Conservation (phyloP, 2,113 vertebrate species). For the Neotragus moschatus region DNA sequence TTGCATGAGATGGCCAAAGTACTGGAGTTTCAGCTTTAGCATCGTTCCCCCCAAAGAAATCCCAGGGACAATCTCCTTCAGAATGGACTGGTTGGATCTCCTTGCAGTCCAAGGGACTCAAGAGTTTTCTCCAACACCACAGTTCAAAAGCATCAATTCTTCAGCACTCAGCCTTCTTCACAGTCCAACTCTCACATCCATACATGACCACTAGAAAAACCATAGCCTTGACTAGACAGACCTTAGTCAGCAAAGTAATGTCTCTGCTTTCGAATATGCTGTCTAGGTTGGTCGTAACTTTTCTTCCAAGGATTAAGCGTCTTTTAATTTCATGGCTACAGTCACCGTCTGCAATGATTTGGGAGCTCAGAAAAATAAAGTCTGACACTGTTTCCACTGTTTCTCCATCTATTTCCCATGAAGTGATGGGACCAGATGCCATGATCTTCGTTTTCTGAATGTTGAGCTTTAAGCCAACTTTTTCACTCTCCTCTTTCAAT, state of each 20-base stretch:
- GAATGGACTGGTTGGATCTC: not conserved
- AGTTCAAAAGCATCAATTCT: not conserved
- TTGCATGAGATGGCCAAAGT: not conserved
- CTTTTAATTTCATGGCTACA: not conserved
- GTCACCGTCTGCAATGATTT: not conserved
- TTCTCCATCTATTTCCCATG: not conserved
- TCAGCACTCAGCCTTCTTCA: not conserved
- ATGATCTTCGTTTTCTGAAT: not conserved
- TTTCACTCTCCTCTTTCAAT: not conserved
- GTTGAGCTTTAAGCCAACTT: not conserved
- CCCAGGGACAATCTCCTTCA: not conserved
- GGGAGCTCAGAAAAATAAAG: not conserved
- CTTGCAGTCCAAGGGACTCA: not conserved
- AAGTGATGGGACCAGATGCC: not conserved
- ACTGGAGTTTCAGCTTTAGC: not conserved
- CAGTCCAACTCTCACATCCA: not conserved
- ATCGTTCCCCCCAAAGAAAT: not conserved
- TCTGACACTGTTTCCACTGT: not conserved
- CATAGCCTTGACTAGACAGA: not conserved
- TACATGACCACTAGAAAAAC: not conserved
- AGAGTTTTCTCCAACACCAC: not conserved
- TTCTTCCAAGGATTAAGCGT: not conserved
- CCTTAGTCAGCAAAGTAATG: not conserved
- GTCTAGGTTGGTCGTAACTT: not conserved
- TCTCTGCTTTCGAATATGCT: not conserved